phyloP scores from a whole-genome alignment of 2,113 vertebrate genomes.

The Casuarius casuarius region DNA sequence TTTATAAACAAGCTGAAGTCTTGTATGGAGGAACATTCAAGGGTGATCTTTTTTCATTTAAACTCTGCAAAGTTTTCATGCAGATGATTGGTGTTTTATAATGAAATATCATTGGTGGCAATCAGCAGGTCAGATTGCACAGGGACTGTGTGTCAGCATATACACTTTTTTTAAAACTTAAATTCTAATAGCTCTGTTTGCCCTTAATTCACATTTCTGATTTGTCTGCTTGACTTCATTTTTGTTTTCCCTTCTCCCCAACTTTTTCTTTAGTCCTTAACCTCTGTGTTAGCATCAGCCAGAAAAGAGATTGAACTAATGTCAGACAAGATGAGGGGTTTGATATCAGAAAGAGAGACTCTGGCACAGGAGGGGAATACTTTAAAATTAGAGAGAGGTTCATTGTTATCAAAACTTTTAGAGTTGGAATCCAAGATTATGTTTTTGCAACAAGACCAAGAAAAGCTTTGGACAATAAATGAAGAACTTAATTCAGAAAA shows the following conservation, averaged over 20 bases:
- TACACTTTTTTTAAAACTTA: not conserved
- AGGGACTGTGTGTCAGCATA: conserved; percentile 44
- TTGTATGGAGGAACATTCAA: not conserved
- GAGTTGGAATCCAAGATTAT: conserved; percentile 78
- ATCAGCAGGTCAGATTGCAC: not conserved
- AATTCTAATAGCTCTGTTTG: conserved; percentile 11
- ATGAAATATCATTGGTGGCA: not conserved
- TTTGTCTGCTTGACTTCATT: conserved; percentile 81
- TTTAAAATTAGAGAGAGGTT: conserved; percentile 82
- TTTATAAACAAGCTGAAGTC: not conserved
- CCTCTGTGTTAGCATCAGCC: conserved; percentile 91
- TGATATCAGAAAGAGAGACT: conserved; percentile 86
- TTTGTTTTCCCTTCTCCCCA: conserved; percentile 78
- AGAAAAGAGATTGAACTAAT: conserved; percentile 89
- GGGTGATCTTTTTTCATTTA: not conserved
- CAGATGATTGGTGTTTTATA: not conserved
- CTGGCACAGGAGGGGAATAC: conserved; percentile 79
- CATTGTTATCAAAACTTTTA: conserved; percentile 78
- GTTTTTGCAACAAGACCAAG: conserved; percentile 75
- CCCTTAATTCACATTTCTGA: conserved; percentile 69
- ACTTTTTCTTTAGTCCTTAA: conserved; percentile 91
- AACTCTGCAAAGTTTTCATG: not conserved
- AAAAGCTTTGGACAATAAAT: conserved; percentile 75
- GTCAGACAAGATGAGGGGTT: conserved; percentile 88
- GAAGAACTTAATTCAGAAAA: conserved; percentile 79